Evolutionary conservation across 2,113 vertebrate genomes (phyloP), one percentile per base, ranked within the genome.

Genomic region (Rallus limicola): DNA sequence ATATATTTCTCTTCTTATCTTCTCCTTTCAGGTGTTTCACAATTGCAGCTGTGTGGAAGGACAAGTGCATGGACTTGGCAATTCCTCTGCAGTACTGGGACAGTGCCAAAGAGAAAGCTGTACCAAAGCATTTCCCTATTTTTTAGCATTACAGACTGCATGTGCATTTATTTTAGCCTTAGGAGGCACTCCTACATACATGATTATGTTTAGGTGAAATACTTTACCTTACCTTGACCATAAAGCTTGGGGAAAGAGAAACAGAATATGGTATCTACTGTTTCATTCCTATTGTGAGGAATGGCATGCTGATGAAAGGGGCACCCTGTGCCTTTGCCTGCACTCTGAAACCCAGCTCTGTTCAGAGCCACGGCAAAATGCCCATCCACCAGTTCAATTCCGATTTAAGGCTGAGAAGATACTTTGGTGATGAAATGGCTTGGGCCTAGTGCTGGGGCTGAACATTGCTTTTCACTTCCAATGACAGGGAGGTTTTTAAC

Each of bases 121-220:
- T 94, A 94, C 96, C 86, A 97, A 97, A 80, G 97, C 97, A 55
- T 99, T 99, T 94, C 98, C 98, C 62, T 98, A 98, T 56, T 99
- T 98, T 95, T 98, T 99, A 98, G 98, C 97, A 18, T 91, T 99
- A 24, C 98, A 98, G 40, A 97, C 98, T 44, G 96, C 98, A 62
- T 97, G 97, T 95, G 98, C 97, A 71, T 98, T 99, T 91, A 93
- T 98, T 91, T 97, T 97, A 86, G 97, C 98, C 59, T 95, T 99
- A 88, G 98, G 98, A 92, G 96, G 95, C 74, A 98, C 98, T 4
- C 98, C 99, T 8, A 97, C 97, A 13, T 99, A 98, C 95, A 99
- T 99, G 98, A 97, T 99, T 87, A 98, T 98, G 91, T 98, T 99
- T 96, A 98, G 98, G 99, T 99, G 64, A 97, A 96, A 71, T 93